These are phyloP conservation scores for Batillaria attramentaria DNA, from an alignment of 1,140 invertebrate species.

Conservation along the genomic window DNA sequence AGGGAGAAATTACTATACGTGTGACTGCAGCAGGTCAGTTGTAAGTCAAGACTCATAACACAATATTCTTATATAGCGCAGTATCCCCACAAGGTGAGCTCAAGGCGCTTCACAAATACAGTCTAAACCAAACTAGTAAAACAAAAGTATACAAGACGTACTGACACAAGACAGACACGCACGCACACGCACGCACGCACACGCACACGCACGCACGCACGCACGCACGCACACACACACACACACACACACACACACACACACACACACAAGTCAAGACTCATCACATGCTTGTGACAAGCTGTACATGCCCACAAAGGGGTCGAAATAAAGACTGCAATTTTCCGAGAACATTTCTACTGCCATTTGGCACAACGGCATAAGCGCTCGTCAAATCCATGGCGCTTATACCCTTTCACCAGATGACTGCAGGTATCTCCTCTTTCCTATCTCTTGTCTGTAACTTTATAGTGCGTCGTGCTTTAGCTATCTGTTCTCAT, in stretches of 20 bases:
- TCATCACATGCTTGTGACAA: too few species aligned
- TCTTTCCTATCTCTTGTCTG: too few species aligned
- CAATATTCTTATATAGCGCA: too few species aligned
- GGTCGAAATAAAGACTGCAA: not conserved
- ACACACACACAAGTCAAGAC: not conserved
- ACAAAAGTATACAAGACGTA: not conserved
- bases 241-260: slow-evolving; percentile 22
- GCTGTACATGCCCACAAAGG: not conserved
- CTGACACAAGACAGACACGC: too few species aligned
- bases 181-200: slow-evolving; percentile 1
- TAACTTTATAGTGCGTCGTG: too few species aligned
- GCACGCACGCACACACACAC: slow-evolving; percentile 9
- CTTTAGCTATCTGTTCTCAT: too few species aligned
- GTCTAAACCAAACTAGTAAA: too few species aligned
- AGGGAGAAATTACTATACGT: not conserved
- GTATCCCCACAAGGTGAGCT: too few species aligned
- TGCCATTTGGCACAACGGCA: not conserved
- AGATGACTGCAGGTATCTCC: too few species aligned
- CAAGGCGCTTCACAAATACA: too few species aligned
- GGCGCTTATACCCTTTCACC: not conserved
- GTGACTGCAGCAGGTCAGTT: not conserved
- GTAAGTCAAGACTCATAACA: not conserved
- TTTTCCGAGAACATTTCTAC: too few species aligned
- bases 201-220: slow-evolving; percentile 5
- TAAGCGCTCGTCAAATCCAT: not conserved